phyloP scores from a whole-genome alignment of 2,888 invertebrate genomes.

The Brachynemurus nebulosus region DNA sequence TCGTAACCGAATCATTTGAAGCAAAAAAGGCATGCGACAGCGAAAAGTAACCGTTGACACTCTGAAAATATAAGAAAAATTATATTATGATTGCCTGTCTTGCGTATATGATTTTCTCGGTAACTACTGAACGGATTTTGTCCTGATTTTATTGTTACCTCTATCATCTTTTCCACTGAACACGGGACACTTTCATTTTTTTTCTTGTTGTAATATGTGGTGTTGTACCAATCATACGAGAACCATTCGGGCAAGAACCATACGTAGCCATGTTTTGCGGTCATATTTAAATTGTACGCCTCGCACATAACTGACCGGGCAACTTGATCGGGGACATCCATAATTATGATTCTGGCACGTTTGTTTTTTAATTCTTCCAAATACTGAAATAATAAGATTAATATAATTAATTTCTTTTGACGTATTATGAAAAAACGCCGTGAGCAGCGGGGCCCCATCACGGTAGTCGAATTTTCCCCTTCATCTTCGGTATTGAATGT shows the following conservation, averaged over 20 bases:
- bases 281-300: constrained; percentile 56
- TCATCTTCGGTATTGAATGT: too few relatives aligned
- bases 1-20: constrained; percentile 41
- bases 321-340: constrained; percentile 60
- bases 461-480: too few relatives aligned
- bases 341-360: constrained; percentile 62
- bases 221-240: constrained; percentile 45
- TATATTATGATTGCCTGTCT: too few relatives aligned
- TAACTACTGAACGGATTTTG: too few relatives aligned
- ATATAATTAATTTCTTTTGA: background rate
- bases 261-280: constrained; percentile 55
- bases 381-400: constrained; percentile 34
- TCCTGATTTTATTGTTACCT: background rate
- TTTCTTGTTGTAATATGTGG: constrained; percentile 37
- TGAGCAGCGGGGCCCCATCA: too few relatives aligned
- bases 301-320: constrained; percentile 70
- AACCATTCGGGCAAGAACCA: constrained; percentile 79
- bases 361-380: constrained; percentile 48
- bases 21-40: constrained; percentile 55
- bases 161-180: constrained; percentile 42
- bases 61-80: too few relatives aligned
- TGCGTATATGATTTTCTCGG: too few relatives aligned
- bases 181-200: constrained; percentile 45
- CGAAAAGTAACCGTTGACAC: constrained; percentile 58
- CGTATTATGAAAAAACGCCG: too few relatives aligned